phyloP scores from a whole-genome alignment of 1,140 invertebrate genomes.

The Gryon sp. region DNA sequence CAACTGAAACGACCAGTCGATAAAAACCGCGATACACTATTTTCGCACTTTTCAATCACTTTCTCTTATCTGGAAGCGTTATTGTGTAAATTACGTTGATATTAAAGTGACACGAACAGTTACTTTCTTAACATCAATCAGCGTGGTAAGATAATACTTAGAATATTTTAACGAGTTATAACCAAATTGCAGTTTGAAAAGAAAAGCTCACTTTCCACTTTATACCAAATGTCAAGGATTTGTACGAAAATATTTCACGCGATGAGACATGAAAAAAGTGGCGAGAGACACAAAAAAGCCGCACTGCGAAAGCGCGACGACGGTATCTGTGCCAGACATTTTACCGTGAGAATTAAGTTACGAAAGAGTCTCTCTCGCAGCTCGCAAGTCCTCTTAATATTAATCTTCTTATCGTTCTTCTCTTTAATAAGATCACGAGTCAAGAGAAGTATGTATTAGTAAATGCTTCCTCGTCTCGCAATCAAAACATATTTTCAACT shows the following conservation, averaged over 20 bases:
- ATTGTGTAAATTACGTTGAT: constrained; percentile 6
- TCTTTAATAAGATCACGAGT: constrained; percentile 46
- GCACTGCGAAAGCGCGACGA: neutral
- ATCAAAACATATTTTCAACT: constrained; percentile 38
- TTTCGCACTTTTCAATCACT: constrained; percentile 17
- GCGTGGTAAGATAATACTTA: too few relatives aligned
- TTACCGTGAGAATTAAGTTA: constrained; percentile 57
- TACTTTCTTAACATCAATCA: constrained; percentile 18
- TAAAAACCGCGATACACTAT: neutral
- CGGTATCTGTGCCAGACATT: constrained; percentile 55
- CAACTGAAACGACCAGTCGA: neutral
- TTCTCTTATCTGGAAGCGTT: constrained; percentile 9
- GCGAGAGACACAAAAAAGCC: constrained; percentile 31
- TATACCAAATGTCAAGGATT: constrained; percentile 13
- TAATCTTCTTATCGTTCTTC: constrained; percentile 53
- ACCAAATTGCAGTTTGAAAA: too few relatives aligned
- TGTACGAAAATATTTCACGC: constrained; percentile 18
- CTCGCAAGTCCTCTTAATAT: constrained; percentile 50
- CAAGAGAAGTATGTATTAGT: constrained; percentile 13
- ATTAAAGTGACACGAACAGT: constrained; percentile 19
- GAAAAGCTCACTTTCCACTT: constrained; percentile 21
- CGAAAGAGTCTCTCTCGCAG: constrained; percentile 44
- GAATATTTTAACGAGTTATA: too few relatives aligned
- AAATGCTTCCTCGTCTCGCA: constrained; percentile 34
- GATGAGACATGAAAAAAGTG: constrained; percentile 2